A percentile compares a stretch with the other conserved stretches of the same genome.
phyloP scores from a whole-genome alignment of 2,888 invertebrate genomes.

The Volucella bombylans region DNA sequence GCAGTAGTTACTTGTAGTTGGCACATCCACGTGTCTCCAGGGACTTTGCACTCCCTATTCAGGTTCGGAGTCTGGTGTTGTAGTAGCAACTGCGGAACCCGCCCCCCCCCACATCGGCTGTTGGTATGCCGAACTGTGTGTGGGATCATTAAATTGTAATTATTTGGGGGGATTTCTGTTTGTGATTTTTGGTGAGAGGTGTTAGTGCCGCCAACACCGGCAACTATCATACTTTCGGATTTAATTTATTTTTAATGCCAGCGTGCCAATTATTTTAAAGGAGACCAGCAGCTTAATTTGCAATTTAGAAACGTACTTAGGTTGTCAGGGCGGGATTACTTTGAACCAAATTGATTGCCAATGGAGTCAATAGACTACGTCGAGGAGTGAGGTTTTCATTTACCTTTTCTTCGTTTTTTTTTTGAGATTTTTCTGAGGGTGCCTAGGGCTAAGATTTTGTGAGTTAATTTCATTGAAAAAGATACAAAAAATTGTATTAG shows the following conservation, averaged over 20 bases:
- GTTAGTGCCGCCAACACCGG: slow-evolving; percentile 38
- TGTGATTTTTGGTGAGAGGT: slow-evolving; percentile 65
- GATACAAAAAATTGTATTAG: slow-evolving; percentile 45
- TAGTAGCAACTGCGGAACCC: too few species aligned
- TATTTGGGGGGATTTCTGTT: slow-evolving; percentile 62
- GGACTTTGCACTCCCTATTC: slow-evolving; percentile 11
- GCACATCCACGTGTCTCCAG: slow-evolving; percentile 37
- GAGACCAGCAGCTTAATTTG: slow-evolving; percentile 55
- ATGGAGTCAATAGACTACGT: slow-evolving; percentile 19
- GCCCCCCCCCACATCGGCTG: too few species aligned
- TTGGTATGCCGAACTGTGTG: slow-evolving; percentile 23
- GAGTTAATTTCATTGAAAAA: slow-evolving; percentile 24
- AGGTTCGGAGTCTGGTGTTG: background rate
- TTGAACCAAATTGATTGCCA: slow-evolving; percentile 66
- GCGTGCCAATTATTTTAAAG: slow-evolving; percentile 65
- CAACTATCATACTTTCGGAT: slow-evolving; percentile 13
- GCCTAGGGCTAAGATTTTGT: slow-evolving; percentile 43
- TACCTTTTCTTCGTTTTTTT: background rate
- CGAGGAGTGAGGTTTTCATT: background rate
- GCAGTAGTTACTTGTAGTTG: slow-evolving; percentile 9
- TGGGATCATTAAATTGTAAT: slow-evolving; percentile 67
- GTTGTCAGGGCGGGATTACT: slow-evolving; percentile 61
- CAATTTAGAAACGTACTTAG: slow-evolving; percentile 52
- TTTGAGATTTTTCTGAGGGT: slow-evolving; percentile 7
- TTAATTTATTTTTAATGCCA: slow-evolving; percentile 67